Evolutionary conservation across 2,888 invertebrate genomes (phyloP).

Genomic region (Agonum fuliginosum): DNA sequence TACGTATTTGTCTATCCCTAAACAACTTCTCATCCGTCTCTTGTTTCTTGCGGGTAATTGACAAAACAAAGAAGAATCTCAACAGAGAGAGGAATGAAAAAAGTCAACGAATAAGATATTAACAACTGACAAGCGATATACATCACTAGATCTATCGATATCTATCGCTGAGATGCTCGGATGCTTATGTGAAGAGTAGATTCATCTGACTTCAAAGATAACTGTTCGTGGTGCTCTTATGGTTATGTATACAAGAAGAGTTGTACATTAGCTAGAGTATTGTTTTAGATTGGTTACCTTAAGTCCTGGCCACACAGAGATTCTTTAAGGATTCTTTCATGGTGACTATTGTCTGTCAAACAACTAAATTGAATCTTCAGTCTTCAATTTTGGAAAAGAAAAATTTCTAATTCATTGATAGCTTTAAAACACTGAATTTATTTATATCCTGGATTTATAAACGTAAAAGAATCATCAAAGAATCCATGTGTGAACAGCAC

Average conservation of each 20-base stretch:
- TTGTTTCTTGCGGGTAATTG: conserved; percentile 18
- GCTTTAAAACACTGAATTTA: too few relatives aligned
- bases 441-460: too few relatives aligned
- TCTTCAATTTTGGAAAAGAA: too few relatives aligned
- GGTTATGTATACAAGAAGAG: conserved; percentile 34
- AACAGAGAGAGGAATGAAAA: conserved; percentile 35
- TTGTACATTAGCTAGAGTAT: background rate
- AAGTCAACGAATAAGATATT: conserved; percentile 55
- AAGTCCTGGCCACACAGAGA: too few relatives aligned
- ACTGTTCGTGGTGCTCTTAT: conserved; percentile 44
- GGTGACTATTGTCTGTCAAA: too few relatives aligned
- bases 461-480: too few relatives aligned
- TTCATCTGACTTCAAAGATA: conserved; percentile 36
- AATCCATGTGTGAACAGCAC: too few relatives aligned
- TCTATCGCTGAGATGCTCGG: conserved; percentile 6
- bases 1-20: conserved; percentile 11
- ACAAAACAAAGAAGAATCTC: conserved; percentile 31
- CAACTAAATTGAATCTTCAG: too few relatives aligned
- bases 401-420: too few relatives aligned
- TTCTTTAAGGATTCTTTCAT: too few relatives aligned
- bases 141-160: conserved; percentile 53
- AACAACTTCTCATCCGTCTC: background rate
- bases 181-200: background rate
- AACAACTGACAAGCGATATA: conserved; percentile 55
- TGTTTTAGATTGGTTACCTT: too few relatives aligned